phyloP scores from a whole-genome alignment of 2,113 vertebrate species.

The Hymenochirus boettgeri region DNA sequence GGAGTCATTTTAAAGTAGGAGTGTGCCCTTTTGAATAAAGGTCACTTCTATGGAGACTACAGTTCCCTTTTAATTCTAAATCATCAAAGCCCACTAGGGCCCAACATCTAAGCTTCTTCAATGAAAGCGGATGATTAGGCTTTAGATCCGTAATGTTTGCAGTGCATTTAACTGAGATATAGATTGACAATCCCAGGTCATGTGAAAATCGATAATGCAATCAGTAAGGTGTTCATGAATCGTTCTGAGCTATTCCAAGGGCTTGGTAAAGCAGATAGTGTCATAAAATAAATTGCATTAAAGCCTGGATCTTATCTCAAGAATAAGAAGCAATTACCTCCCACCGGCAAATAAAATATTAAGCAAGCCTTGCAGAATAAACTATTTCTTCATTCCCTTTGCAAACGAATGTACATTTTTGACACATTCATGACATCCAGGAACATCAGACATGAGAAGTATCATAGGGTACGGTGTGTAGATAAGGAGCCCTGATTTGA shows the following conservation, averaged over 20 bases:
- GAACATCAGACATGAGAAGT: neutral
- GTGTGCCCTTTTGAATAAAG: no score
- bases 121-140: neutral
- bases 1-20: no score
- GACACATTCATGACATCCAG: neutral
- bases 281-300: conserved; percentile 31
- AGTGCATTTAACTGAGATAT: conserved; percentile 24
- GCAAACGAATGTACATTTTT: neutral
- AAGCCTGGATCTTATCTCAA: conserved; percentile 15
- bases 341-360: conserved; percentile 4
- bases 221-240: conserved; percentile 26
- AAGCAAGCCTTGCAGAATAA: neutral
- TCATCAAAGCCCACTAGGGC: neutral
- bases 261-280: conserved; percentile 17
- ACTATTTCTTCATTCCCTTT: conserved; percentile 6
- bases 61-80: no score
- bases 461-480: neutral
- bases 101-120: neutral
- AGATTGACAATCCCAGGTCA: conserved; percentile 27
- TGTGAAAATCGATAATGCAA: conserved; percentile 31
- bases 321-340: conserved; percentile 32
- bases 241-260: conserved; percentile 26
- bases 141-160: neutral
- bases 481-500: neutral
- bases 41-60: no score